A percentile compares a stretch with the other conserved stretches of the same genome.
phyloP scores from a whole-genome alignment of 1,140 invertebrate genomes.

The Bradynema listronoti region DNA sequence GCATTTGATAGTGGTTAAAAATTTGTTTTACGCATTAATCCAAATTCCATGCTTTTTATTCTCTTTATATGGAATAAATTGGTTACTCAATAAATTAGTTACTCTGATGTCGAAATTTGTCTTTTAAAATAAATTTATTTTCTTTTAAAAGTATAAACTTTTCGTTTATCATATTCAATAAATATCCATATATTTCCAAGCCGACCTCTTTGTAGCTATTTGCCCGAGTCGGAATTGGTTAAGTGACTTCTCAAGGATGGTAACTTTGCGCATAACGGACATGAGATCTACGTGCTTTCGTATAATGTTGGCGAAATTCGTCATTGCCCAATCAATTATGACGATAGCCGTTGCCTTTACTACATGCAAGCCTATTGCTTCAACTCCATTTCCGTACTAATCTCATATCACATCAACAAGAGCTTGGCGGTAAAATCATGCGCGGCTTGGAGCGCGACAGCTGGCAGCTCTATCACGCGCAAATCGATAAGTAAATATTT shows the following conservation, averaged over 20 bases:
- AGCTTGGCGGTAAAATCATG: neutral
- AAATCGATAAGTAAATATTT: neutral
- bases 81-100: no score
- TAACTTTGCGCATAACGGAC: neutral
- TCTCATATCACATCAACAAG: neutral
- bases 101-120: no score
- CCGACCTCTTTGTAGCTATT: neutral
- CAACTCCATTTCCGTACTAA: neutral
- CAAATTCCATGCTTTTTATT: no score
- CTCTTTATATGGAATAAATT: no score
- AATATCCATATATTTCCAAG: no score
- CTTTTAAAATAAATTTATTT: no score
- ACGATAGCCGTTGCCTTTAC: neutral
- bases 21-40: no score
- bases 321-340: neutral
- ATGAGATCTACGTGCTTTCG: constrained; percentile 1
- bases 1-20: no score
- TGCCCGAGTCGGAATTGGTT: neutral
- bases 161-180: no score
- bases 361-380: neutral
- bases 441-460: neutral
- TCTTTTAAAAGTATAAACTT: no score
- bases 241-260: neutral
- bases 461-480: constrained; percentile 1
- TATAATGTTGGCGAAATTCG: neutral